These are phyloP conservation scores for Scaptomyza graminum DNA, from an alignment of 1,140 invertebrate species.

Conservation along the genomic window DNA sequence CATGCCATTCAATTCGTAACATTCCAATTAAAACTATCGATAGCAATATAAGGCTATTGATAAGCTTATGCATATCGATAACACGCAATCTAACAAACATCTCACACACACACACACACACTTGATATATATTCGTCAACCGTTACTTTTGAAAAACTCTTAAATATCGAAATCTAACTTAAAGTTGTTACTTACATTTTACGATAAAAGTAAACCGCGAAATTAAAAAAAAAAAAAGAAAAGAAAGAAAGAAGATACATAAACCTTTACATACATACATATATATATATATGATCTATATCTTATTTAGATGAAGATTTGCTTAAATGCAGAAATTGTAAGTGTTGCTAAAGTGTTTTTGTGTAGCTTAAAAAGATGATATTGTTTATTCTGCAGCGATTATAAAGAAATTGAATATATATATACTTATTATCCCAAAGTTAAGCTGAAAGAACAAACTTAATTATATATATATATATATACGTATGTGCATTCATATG, in stretches of 20 bases:
- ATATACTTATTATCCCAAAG: neutral
- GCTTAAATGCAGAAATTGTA: conserved; percentile 31
- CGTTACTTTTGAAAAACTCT: conserved; percentile 19
- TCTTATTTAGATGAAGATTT: conserved; percentile 50
- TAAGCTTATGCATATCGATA: neutral
- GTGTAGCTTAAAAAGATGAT: conserved; percentile 48
- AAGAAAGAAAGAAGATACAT: neutral
- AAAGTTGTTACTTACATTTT: conserved; percentile 45
- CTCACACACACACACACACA: conserved; percentile 4
- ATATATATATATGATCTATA: conserved; percentile 10
- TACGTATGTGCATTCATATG: conserved; percentile 11
- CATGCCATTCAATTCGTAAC: neutral
- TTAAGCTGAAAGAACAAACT: neutral
- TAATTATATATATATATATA: conserved; percentile 4
- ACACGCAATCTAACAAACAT: neutral
- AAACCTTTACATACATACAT: conserved; percentile 15
- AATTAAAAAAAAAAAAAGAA: neutral
- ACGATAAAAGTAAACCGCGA: conserved; percentile 18
- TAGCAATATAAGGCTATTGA: neutral
- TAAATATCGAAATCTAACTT: conserved; percentile 18
- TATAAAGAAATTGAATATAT: neutral
- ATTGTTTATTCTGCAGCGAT: conserved; percentile 22
- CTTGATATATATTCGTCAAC: neutral
- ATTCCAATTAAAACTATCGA: conserved; percentile 20
- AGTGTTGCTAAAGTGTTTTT: conserved; percentile 65